Conservation (phyloP, 2,113 vertebrate genomes). For the Hyla sarda region DNA sequence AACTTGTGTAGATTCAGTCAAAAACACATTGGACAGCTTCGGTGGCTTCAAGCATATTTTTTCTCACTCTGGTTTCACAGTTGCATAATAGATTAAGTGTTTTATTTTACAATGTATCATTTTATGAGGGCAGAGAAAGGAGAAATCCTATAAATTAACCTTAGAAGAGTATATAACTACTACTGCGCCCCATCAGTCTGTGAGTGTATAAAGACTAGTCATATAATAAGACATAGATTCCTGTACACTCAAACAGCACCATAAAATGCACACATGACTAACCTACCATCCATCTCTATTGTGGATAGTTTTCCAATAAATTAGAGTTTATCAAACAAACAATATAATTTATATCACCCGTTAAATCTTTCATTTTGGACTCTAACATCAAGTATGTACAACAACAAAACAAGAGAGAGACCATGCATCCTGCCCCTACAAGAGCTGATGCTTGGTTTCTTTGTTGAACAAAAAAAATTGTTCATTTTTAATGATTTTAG, state of each 20-base stretch:
- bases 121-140: slow-evolving; percentile 20
- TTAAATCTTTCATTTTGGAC: too few species aligned
- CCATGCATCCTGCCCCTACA: too few species aligned
- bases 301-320: too few species aligned
- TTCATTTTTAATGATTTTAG: too few species aligned
- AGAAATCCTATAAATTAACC: slow-evolving; percentile 37
- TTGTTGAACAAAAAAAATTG: too few species aligned
- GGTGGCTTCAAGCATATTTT: slow-evolving; percentile 5
- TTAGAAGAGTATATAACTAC: slow-evolving; percentile 10
- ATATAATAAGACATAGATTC: slow-evolving; percentile 14
- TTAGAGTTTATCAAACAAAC: too few species aligned
- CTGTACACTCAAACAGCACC: neutral
- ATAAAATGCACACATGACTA: neutral
- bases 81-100: neutral
- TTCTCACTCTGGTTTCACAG: neutral
- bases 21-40: slow-evolving; percentile 46
- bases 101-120: slow-evolving; percentile 21
- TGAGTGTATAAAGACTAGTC: slow-evolving; percentile 6
- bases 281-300: neutral
- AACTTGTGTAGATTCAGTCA: slow-evolving; percentile 65
- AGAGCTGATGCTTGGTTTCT: too few species aligned
- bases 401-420: too few species aligned
- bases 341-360: too few species aligned
- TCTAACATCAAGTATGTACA: too few species aligned
- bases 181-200: slow-evolving; percentile 19